These are phyloP conservation scores for Agapostemon virescens DNA, from an alignment of 2,888 invertebrate genomes.

Conservation along the genomic window DNA sequence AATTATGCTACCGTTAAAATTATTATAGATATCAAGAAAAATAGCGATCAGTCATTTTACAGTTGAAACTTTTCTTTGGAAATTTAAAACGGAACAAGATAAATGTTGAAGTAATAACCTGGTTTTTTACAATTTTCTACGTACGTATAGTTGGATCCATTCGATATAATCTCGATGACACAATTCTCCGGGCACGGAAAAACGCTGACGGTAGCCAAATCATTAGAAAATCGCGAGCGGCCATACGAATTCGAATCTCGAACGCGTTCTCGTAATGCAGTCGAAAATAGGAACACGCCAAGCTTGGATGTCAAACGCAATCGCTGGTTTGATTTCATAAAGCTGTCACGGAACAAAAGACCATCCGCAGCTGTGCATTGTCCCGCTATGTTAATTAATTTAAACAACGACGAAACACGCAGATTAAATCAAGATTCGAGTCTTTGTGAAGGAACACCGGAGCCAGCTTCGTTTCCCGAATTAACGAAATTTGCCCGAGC, in stretches of 20 bases:
- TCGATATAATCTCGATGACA: neutral
- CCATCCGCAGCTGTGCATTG: slow-evolving; percentile 32
- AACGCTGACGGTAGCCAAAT: neutral
- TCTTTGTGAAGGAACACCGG: slow-evolving; percentile 26
- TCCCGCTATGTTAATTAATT: slow-evolving; percentile 46
- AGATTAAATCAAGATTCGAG: slow-evolving; percentile 47
- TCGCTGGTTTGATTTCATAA: slow-evolving; percentile 37
- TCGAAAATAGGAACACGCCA: slow-evolving; percentile 19
- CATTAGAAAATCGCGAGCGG: neutral
- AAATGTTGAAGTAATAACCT: neutral
- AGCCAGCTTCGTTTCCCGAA: slow-evolving; percentile 7
- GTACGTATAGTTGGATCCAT: too few species aligned
- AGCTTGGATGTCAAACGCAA: slow-evolving; percentile 38
- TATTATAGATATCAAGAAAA: neutral
- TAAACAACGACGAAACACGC: slow-evolving; percentile 41
- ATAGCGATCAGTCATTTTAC: too few species aligned
- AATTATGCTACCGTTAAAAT: too few species aligned
- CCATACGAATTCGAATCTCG: neutral
- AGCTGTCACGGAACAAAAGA: slow-evolving; percentile 44
- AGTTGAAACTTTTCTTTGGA: neutral
- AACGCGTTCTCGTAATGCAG: neutral
- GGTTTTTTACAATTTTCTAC: neutral
- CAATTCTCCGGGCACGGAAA: neutral
- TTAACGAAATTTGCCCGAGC: slow-evolving; percentile 21
- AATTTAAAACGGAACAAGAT: neutral